Conservation (phyloP, 2,113 vertebrate genomes). For the Holacanthus passer region DNA sequence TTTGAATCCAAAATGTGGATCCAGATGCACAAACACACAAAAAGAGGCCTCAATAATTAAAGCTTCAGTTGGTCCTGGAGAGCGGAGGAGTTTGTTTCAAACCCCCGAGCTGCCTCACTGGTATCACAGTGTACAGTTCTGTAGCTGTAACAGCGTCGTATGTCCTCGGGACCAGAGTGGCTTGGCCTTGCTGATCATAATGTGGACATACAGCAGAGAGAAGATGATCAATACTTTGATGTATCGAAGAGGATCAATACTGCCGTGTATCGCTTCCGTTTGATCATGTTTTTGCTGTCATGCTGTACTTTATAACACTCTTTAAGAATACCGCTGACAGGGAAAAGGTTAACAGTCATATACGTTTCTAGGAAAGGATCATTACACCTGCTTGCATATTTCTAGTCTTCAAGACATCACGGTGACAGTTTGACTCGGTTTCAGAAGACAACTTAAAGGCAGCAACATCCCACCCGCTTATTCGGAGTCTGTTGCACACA, state of each 20-base stretch:
- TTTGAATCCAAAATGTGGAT: conserved; percentile 53
- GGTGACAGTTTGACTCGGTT: conserved; percentile 48
- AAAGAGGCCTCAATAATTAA: conserved; percentile 69
- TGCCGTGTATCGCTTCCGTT: conserved; percentile 75
- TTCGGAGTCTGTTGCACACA: conserved; percentile 25
- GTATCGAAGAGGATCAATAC: conserved; percentile 59
- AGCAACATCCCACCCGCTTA: conserved; percentile 11
- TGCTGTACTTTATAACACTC: conserved; percentile 49
- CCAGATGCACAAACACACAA: conserved; percentile 44
- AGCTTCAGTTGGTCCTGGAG: conserved; percentile 81
- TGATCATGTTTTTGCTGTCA: conserved; percentile 56
- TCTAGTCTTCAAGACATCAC: conserved; percentile 54
- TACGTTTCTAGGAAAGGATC: conserved; percentile 38
- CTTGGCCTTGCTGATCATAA: conserved; percentile 63
- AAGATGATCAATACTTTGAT: conserved; percentile 57
- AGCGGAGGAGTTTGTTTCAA: conserved; percentile 59
- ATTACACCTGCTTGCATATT: conserved; percentile 65
- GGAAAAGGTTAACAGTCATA: conserved; percentile 68
- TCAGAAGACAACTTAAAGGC: conserved; percentile 45
- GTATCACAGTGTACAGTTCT: conserved; percentile 80
- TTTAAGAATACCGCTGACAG: conserved; percentile 59
- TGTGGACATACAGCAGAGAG: conserved; percentile 48
- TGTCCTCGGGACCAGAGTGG: conserved; percentile 51
- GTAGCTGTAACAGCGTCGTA: conserved; percentile 67
- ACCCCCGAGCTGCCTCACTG: conserved; percentile 76